Percentiles rank a stretch among this genome's conserved stretches.
Evolutionary conservation across 2,113 vertebrate species (phyloP).

Genomic region (Dicerorhinus sumatrensis): DNA sequence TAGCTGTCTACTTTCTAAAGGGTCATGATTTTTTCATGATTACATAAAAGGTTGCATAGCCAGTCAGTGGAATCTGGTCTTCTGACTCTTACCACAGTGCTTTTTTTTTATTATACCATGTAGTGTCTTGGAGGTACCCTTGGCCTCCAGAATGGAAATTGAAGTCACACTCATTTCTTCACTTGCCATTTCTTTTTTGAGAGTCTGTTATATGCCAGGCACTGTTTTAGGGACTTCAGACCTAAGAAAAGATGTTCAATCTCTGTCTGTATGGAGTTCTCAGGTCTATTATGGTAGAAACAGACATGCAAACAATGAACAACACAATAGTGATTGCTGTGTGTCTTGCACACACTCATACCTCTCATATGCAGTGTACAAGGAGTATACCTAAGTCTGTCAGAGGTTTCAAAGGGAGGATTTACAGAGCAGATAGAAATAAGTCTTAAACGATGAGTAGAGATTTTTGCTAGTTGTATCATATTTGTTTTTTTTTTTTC

Average conservation of each 20-base stretch:
- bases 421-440: background rate
- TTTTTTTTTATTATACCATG: background rate
- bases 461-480: constrained; percentile 2
- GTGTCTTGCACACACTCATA: background rate
- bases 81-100: background rate
- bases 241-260: background rate
- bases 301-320: background rate
- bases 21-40: background rate
- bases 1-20: background rate
- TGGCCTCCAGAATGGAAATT: background rate
- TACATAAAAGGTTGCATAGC: background rate
- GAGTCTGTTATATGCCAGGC: background rate
- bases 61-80: background rate
- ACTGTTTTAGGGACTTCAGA: background rate
- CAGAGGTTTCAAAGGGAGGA: background rate
- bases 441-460: background rate
- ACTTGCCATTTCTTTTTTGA: background rate
- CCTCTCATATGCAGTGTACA: background rate
- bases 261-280: background rate
- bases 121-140: background rate
- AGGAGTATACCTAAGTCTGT: background rate
- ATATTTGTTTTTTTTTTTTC: background rate
- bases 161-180: background rate
- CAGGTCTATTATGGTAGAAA: background rate
- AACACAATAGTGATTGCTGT: background rate